These are phyloP conservation scores for Actinostola sp. DNA, from an alignment of 92 coral and sea anemone genomes.

Conservation along the genomic window DNA sequence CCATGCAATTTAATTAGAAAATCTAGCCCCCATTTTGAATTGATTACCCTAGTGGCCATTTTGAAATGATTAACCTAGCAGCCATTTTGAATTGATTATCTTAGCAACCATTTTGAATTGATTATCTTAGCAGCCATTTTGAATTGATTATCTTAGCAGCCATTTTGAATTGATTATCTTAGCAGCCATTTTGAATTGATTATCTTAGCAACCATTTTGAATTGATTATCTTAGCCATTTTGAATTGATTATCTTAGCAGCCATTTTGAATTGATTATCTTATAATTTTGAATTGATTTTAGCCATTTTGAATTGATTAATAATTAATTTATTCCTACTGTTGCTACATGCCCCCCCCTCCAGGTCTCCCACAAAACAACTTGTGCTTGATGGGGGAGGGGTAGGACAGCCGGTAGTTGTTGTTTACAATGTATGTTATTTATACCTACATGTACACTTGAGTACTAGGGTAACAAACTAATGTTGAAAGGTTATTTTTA, in stretches of 20 bases:
- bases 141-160: background rate
- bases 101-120: too few relatives aligned
- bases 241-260: background rate
- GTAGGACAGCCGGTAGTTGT: too few relatives aligned
- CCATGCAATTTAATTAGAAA: slow-evolving; percentile 14
- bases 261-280: background rate
- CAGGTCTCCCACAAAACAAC: too few relatives aligned
- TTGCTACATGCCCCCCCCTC: too few relatives aligned
- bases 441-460: too few relatives aligned
- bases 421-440: too few relatives aligned
- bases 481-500: background rate
- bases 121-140: slow-evolving; percentile 5
- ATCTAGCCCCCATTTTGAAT: background rate
- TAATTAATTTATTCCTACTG: too few relatives aligned
- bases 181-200: background rate
- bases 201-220: background rate
- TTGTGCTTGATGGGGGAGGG: too few relatives aligned
- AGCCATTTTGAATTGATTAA: too few relatives aligned
- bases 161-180: slow-evolving; percentile 3
- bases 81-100: background rate
- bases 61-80: slow-evolving; percentile 5
- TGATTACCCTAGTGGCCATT: slow-evolving; percentile 4
- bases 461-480: background rate
- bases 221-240: background rate
- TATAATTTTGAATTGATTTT: background rate